Conservation (phyloP, 2,113 vertebrate species). For the Apodemus speciosus region DNA sequence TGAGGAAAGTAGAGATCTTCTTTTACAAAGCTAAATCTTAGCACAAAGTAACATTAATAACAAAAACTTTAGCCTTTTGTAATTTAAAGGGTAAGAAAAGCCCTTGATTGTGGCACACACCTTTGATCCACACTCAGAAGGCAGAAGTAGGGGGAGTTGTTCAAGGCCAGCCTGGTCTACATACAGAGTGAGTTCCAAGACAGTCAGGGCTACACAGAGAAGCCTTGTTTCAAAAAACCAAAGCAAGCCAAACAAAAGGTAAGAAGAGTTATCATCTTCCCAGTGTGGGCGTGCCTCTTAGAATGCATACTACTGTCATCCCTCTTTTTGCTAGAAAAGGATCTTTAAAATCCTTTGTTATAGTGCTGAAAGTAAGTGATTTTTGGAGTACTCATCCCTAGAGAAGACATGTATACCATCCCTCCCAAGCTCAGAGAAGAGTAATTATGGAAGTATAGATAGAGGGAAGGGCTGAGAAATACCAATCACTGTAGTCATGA, state of each 20-base stretch:
- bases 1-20: background rate
- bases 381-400: background rate
- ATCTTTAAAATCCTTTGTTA: constrained; percentile 29
- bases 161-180: background rate
- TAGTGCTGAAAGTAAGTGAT: background rate
- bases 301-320: constrained; percentile 29
- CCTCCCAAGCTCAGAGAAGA: background rate
- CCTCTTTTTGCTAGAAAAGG: constrained; percentile 8
- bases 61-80: background rate
- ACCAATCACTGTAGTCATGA: too few relatives aligned
- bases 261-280: background rate
- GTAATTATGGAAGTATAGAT: background rate
- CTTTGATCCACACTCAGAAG: background rate
- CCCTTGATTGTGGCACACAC: background rate
- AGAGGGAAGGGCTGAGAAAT: background rate
- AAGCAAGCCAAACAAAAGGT: background rate
- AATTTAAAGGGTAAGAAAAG: background rate
- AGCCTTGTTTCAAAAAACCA: background rate
- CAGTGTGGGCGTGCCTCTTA: background rate
- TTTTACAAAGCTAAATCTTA: constrained; percentile 29
- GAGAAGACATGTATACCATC: background rate
- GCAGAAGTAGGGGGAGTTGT: background rate
- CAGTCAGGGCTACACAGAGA: background rate
- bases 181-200: background rate
- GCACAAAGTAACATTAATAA: background rate